Evolutionary conservation across 2,113 vertebrate genomes (phyloP).

Genomic region (Hyla sarda): DNA sequence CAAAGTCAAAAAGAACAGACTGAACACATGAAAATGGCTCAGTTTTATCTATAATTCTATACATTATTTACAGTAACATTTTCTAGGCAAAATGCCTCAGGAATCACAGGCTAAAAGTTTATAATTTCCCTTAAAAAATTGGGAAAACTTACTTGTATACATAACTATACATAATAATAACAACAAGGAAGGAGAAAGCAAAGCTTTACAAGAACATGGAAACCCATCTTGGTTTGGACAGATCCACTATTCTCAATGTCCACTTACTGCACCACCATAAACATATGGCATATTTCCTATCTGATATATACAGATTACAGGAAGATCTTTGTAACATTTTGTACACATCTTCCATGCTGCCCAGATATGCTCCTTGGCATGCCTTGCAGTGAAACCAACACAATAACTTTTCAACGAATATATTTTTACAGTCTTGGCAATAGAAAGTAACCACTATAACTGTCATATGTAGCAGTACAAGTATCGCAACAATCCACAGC

Average conservation of each 20-base stretch:
- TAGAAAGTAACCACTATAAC: not conserved
- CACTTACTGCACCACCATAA: not conserved
- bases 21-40: constrained; percentile 80
- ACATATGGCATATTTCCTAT: not conserved
- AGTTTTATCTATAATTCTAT: constrained; percentile 78
- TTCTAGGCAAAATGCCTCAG: constrained; percentile 32
- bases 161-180: constrained; percentile 27
- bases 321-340: not conserved
- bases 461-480: not conserved
- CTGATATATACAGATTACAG: not conserved
- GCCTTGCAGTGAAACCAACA: not conserved
- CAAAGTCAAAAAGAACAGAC: constrained; percentile 64
- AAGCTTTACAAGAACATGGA: not conserved
- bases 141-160: not conserved
- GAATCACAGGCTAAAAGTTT: constrained; percentile 26
- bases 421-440: not conserved
- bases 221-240: not conserved
- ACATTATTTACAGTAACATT: constrained; percentile 74
- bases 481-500: no score
- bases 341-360: not conserved
- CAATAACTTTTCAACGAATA: not conserved
- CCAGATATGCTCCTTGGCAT: not conserved
- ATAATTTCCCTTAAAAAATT: constrained; percentile 10
- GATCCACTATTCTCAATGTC: not conserved
- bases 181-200: not conserved